Evolutionary conservation across 2,888 invertebrate genomes (phyloP), one percentile per base, ranked within the genome.

Genomic region (Diplazon laetatorius): DNA sequence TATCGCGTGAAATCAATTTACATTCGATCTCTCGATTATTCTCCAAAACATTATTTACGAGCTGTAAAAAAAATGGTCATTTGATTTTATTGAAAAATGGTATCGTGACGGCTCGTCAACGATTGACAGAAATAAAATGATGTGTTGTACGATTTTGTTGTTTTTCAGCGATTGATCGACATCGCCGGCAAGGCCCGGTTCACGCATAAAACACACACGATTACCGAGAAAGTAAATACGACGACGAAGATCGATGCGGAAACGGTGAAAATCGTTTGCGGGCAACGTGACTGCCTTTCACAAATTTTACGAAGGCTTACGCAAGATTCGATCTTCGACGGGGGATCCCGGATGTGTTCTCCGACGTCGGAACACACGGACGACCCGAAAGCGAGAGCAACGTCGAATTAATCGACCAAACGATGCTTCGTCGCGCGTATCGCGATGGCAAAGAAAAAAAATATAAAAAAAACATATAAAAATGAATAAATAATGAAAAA

Each of bases 161-260:
- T n/a, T n/a, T n/a, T n/a, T n/a, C 72, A 90, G 90, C 80, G 90
- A 90, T 83, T 90, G 90, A 90, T 89, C 89, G 81, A 86, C 86
- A 82, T 83, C 85, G 57, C 83, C 83, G 77, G 84, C 86, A 85
- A 89, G 87, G 84, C 66, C 84, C 46, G 85, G 84, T 82, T 86
- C 87, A 84, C 87, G 88, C 75, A 80, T 83, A 72, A 83, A 82
- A 78, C 83, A 84, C 75, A 44, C 71, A 63, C 30, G 48, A 66
- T 75, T 48, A 55, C n/a, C n/a, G n/a, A n/a, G n/a, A 65, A 39
- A 42, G 62, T 18, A n/a, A n/a, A n/a, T n/a, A n/a, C n/a, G n/a
- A n/a, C 48, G 14, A 46, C 10, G 81, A 81, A 48, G 82, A 83
- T n/a, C n/a, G n/a, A 82, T 84, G 70, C 66, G 69, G 80, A 81